Percentiles rank a stretch among this genome's conserved stretches.
Evolutionary conservation across 2,888 invertebrate species (phyloP).

Genomic region (Nomada goodeniana): DNA sequence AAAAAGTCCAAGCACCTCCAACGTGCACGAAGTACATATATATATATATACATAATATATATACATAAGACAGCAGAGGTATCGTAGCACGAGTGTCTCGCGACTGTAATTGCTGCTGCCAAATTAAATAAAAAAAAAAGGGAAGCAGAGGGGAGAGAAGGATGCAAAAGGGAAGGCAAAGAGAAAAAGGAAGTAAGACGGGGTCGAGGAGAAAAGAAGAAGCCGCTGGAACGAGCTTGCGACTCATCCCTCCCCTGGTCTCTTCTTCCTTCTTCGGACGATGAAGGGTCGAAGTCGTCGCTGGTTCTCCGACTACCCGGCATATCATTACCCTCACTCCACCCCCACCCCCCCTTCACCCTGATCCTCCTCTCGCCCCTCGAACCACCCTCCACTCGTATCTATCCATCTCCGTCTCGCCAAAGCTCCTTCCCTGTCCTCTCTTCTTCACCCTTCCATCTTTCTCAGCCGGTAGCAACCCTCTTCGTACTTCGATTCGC

Average conservation of each 20-base stretch:
- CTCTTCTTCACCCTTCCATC: conserved; percentile 80
- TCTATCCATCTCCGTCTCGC: conserved; percentile 28
- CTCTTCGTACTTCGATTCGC: conserved; percentile 77
- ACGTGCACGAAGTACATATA: background rate
- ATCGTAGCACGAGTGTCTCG: conserved; percentile 58
- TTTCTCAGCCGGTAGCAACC: conserved; percentile 71
- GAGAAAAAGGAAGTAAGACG: conserved; percentile 39
- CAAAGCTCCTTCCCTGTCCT: conserved; percentile 79
- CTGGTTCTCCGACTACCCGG: conserved; percentile 69
- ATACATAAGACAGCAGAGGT: background rate
- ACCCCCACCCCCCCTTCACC: conserved; percentile 27
- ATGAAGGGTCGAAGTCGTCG: conserved; percentile 69
- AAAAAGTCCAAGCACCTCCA: background rate
- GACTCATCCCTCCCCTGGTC: conserved; percentile 47
- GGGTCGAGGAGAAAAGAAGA: conserved; percentile 48
- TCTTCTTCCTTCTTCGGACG: conserved; percentile 37
- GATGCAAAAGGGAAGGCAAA: background rate
- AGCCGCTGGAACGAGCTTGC: conserved; percentile 62
- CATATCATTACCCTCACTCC: conserved; percentile 77
- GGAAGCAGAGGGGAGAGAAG: conserved; percentile 12
- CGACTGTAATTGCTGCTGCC: conserved; percentile 70
- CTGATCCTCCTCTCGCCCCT: conserved; percentile 45
- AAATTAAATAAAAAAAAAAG: conserved; percentile 68
- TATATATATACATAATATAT: too few species aligned
- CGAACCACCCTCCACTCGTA: conserved; percentile 40